These are phyloP conservation scores for Naja naja DNA, from an alignment of 2,113 vertebrate genomes.

Conservation along the genomic window DNA sequence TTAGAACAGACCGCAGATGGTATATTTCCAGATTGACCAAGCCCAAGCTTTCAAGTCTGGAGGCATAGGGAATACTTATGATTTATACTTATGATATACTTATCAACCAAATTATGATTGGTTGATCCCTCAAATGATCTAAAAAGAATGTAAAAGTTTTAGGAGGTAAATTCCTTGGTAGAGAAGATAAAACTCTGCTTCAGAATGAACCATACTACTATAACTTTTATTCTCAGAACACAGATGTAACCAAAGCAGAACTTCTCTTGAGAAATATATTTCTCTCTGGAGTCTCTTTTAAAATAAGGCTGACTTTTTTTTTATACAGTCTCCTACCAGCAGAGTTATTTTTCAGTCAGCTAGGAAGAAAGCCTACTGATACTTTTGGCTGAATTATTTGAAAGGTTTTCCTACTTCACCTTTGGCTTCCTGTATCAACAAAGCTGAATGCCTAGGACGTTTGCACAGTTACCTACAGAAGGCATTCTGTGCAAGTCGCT, in stretches of 20 bases:
- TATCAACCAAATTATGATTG: conserved; percentile 7
- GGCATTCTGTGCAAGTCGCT: not conserved
- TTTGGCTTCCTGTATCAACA: not conserved
- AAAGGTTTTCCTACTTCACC: not conserved
- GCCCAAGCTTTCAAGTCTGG: too few relatives aligned
- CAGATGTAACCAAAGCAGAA: conserved; percentile 47
- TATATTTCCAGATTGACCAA: too few relatives aligned
- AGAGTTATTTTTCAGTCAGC: conserved; percentile 25
- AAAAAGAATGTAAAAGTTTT: not conserved
- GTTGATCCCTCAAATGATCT: not conserved
- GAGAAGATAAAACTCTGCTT: conserved; percentile 36
- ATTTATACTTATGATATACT: too few relatives aligned
- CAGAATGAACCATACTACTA: conserved; percentile 42
- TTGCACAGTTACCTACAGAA: not conserved
- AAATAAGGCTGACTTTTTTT: conserved; percentile 23
- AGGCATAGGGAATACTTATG: too few relatives aligned
- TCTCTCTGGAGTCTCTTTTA: conserved; percentile 57
- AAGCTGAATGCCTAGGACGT: not conserved
- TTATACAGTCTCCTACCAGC: not conserved
- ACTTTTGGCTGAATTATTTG: not conserved
- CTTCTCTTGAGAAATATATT: conserved; percentile 45
- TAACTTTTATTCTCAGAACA: conserved; percentile 52
- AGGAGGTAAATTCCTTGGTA: conserved; percentile 38
- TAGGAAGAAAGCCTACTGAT: conserved; percentile 16
- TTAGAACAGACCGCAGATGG: too few relatives aligned